Evolutionary conservation across 2,113 vertebrate species (phyloP), one percentile per base, ranked within the genome.

Genomic region (Australoheros scitulus): DNA sequence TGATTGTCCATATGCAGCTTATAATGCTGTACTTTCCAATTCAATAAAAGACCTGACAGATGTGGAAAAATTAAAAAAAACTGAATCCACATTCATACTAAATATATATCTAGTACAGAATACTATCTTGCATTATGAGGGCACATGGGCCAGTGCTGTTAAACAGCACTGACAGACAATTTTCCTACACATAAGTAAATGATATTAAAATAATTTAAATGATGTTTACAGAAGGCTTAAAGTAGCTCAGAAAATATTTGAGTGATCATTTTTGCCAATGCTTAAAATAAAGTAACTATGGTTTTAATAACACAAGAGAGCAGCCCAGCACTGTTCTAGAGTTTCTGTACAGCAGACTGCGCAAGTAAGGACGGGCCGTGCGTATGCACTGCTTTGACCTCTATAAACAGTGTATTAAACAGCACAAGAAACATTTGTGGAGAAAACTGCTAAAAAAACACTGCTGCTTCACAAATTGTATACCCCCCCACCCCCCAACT

Each of bases 361-460:
- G 17, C 52, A 52, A 20, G 52, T 55, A 72, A 72, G 26, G 68
- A 55, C 20, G 11, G 8, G 24, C 17, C 3, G 32, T 2, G 0
- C 32, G 26, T 72, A 1, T 52, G 52, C 65, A 72, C 26, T n/a
- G 0, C 0, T 17, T 14, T 52, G 1, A 14, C 8, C 0, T 52
- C 11, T 55, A 55, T 72, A 72, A 55, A 72, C 47, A 55, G 17
- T 14, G 52, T 32, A 32, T 70, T 78, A 24, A 41, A 43, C 8
- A 61, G 41, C 52, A 85, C 70, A 88, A 58, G 61, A 47, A 41
- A 65, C 61, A 77, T 74, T 91, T 92, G 85, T 85, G 58, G 43
- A 75, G 41, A 18, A 74, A 60, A 10, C 61, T 68, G 41, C 7
- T 2, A 20, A 20, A 20, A 26, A 83, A 89, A 68, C 80, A 70